Evolutionary conservation across 2,113 vertebrate species (phyloP), one percentile per base, ranked within the genome.

Genomic region (Ceyx melanurus): DNA sequence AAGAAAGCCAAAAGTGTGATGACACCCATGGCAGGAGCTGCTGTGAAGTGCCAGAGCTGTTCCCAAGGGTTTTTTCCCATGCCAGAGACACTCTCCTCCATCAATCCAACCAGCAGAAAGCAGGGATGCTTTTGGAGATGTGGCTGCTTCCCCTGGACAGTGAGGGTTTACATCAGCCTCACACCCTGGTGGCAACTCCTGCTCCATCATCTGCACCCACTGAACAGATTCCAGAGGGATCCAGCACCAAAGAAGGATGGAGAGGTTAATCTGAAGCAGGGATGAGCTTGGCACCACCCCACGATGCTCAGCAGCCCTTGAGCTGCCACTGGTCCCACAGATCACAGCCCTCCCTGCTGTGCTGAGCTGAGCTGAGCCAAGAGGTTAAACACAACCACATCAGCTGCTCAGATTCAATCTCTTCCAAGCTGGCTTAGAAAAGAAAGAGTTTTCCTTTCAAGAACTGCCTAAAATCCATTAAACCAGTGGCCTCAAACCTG

Each of bases 111-210:
- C 14, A 40, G 15, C 57, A 50, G 72, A 11, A 58, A 21, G 15
- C 42, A 67, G 31, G 12, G 25, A 3, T 2, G 16, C 43, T 9
- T 46, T 4, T 11, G 54, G 73, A 37, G 50, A 60, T 1, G 2
- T 46, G 23, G 3, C 43, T 10, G 15, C 37, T 43, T 31, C 29
- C 37, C n/a, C 53, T 31, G 5, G 35, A 1, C 15, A 29, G 20
- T 11, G 33, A 1, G 8, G 37, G 23, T 5, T 15, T 29, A 51
- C 77, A 3, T 9, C 40, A 25, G 50, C 33, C 3, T 5, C n/a
- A 2, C 3, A 0, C 29, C 11, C 42, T 4, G 3, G 29, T 1
- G n/a, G 5, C 0, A 29, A 17, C 5, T 71, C 75, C 75, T 35
- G 37, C 28, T 21, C 0, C 67, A 10, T 5, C 8, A 21, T 46